phyloP scores from a whole-genome alignment of 2,113 vertebrate genomes.

The Myrmecophaga tridactyla region DNA sequence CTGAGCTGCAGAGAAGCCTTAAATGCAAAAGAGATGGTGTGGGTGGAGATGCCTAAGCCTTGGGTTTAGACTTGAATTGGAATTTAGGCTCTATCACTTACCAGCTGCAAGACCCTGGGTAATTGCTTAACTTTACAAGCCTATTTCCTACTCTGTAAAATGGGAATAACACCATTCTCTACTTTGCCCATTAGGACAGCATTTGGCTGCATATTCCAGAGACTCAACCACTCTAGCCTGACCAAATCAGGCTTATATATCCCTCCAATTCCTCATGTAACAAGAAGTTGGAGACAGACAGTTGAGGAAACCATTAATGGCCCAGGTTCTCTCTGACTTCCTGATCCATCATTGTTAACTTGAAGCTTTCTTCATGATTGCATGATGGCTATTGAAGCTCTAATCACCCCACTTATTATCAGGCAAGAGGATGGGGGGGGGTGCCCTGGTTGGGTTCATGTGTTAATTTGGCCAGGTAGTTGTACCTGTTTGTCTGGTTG shows the following conservation, averaged over 20 bases:
- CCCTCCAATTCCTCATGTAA: background rate
- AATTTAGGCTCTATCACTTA: background rate
- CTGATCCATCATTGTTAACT: rapidly evolving
- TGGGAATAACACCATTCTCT: background rate
- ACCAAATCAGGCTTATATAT: background rate
- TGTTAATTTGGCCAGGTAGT: too few relatives aligned
- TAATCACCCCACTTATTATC: background rate
- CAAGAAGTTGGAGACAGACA: background rate
- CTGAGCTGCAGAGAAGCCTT: background rate
- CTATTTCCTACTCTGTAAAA: background rate
- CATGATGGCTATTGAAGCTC: background rate
- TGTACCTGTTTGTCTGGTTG: too few relatives aligned
- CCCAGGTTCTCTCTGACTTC: background rate
- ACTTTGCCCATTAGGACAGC: background rate
- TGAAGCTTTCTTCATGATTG: background rate
- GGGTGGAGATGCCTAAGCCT: background rate
- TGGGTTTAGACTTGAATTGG: background rate
- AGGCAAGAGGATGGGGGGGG: background rate
- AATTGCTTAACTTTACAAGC: background rate
- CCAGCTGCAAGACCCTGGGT: background rate
- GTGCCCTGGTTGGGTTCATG: too few relatives aligned
- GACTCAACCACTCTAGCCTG: background rate
- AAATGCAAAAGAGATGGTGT: background rate
- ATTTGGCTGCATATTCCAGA: background rate
- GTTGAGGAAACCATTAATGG: background rate